These are phyloP conservation scores for Planococcus citri DNA, from an alignment of 1,140 invertebrate genomes.

Conservation along the genomic window DNA sequence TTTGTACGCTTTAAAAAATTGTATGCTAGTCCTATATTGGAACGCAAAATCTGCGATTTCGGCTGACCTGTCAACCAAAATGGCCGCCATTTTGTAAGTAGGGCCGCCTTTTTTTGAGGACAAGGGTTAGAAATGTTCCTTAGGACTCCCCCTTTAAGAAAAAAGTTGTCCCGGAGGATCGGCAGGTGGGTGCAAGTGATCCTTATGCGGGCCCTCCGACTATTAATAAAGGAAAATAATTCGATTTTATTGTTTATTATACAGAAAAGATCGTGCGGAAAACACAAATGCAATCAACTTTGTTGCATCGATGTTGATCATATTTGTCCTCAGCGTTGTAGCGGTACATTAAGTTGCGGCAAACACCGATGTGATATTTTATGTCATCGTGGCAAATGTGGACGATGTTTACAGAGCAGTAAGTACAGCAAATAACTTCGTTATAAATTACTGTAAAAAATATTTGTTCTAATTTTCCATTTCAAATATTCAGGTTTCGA, in stretches of 20 bases:
- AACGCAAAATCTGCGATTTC: too few species aligned
- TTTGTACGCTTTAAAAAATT: too few species aligned
- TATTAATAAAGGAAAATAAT: background rate
- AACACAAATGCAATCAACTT: constrained; percentile 73
- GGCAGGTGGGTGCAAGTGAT: too few species aligned
- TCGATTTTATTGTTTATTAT: constrained; percentile 23
- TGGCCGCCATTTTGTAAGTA: too few species aligned
- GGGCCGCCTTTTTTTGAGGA: too few species aligned
- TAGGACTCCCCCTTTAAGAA: too few species aligned
- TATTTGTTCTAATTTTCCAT: background rate
- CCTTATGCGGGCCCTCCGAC: too few species aligned
- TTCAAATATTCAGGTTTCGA: constrained; percentile 73
- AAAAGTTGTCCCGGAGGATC: too few species aligned
- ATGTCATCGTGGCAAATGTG: constrained; percentile 81
- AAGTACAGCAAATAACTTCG: constrained; percentile 31
- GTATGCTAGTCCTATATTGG: too few species aligned
- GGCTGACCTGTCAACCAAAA: too few species aligned
- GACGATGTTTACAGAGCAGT: constrained; percentile 67
- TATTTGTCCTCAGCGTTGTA: constrained; percentile 69
- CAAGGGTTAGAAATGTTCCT: too few species aligned
- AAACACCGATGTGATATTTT: constrained; percentile 73
- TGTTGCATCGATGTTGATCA: constrained; percentile 83
- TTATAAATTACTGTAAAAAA: too few species aligned
- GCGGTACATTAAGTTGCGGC: constrained; percentile 66
- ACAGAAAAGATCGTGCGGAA: constrained; percentile 65